Evolutionary conservation across 1,140 invertebrate species (phyloP), one percentile per base, ranked within the genome.

Genomic region (Drosophila seguyi): DNA sequence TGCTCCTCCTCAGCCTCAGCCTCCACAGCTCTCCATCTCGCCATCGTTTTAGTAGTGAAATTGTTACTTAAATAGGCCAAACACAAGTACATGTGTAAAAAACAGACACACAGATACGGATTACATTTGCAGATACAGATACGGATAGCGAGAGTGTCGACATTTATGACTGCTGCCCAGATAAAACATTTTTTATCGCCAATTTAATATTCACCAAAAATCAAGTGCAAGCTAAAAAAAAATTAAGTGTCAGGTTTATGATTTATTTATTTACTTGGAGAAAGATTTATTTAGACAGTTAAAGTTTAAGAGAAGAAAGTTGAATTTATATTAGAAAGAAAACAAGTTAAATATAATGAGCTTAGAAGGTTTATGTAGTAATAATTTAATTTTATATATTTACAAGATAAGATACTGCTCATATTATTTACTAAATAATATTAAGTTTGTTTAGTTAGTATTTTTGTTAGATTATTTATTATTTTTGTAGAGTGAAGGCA

Each of bases 21-120:
- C 44, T 38, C 48, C 13, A 8, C 29, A 8, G 0, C 27, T 39
- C 36, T 44, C 18, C 31, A 25, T 25, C 6, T 31, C 0, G 3
- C 10, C 48, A 18, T 29, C 48, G 48, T 31, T 50, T 50, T 55
- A 42, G 39, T 57, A 75, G 48, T 55, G 58, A 81, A 79, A 66
- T 55, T 68, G 65, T 53, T 71, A 50, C 72, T 63, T 68, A 81
- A 86, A 86, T 81, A 78, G 81, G 82, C 76, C 77, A 81, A 56
- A 82, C 48, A 36, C 55, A 44, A 60, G 58, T 65, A 34, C 55
- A 61, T 61, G 52, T 57, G 50, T 31, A 52, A 73, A 47, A 67
- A 41, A 72, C 53, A 60, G 41, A 44, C 18, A 34, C 73, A 50
- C 10, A 48, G 14, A 27, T n/a, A n/a, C 16, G 16, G 1, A 29